Percentiles rank a stretch among this genome's conserved stretches.
These are phyloP conservation scores for Agraylea sexmaculata DNA, from an alignment of 1,140 invertebrate genomes.

Conservation along the genomic window DNA sequence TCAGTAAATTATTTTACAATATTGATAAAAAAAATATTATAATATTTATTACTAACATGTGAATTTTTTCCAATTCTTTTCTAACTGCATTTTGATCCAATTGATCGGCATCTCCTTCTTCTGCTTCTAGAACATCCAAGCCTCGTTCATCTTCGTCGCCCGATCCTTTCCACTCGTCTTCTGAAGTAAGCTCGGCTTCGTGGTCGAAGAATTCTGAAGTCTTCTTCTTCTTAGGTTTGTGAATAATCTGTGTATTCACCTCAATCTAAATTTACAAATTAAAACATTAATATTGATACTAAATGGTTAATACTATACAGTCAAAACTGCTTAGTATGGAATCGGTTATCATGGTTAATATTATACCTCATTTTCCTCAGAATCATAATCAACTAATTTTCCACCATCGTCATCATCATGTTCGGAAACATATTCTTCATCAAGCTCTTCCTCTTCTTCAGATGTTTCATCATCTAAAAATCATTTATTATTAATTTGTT, in stretches of 20 bases:
- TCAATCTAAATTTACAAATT: conserved; percentile 21
- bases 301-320: not conserved
- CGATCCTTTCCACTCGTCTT: conserved; percentile 61
- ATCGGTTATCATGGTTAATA: conserved; percentile 8
- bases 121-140: conserved; percentile 59
- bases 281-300: not conserved
- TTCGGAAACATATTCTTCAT: conserved; percentile 25
- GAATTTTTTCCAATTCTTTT: conserved; percentile 55
- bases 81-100: conserved; percentile 55
- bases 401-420: conserved; percentile 30
- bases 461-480: conserved; percentile 37
- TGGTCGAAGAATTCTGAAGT: conserved; percentile 63
- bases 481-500: not conserved
- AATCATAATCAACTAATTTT: conserved; percentile 53
- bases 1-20: too few relatives aligned
- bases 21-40: conserved; percentile 16
- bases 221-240: conserved; percentile 38
- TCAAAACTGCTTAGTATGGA: not conserved
- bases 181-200: conserved; percentile 72
- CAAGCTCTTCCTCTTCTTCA: conserved; percentile 22
- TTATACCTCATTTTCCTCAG: conserved; percentile 64
- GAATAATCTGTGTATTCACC: conserved; percentile 24
- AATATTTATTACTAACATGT: conserved; percentile 41
- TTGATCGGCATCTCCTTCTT: conserved; percentile 65
- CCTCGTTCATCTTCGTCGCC: conserved; percentile 66